Evolutionary conservation across 2,797 vertebrate species (phyloP), one percentile per base, ranked within the genome.

Genomic region (Mus spretus): DNA sequence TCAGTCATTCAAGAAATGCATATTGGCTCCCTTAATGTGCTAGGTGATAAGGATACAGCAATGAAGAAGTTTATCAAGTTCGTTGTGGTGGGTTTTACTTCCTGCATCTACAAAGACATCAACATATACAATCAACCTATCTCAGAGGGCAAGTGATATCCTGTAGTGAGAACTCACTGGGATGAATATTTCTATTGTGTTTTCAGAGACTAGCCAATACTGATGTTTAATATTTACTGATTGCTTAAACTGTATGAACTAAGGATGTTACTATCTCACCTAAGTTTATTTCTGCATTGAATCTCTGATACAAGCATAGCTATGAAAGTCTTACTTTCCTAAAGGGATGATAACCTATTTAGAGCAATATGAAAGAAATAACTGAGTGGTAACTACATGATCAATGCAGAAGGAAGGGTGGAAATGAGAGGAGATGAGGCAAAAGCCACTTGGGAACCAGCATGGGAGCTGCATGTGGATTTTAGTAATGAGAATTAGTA

Each of bases 1-100:
- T 85, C 31, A 74, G 31, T 93, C 31, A 61, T 47, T 95, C 81
- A 84, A 72, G 80, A 86, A 92, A 90, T 44, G 90, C 65, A 61
- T 44, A 88, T 50, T 37, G 1, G 63, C 24, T 94, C 15, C 2
- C 1, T 59, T 37, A 22, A 10, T 77, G 67, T 84, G 10, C 31
- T 34, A 55, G 11, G 26, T 47, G 63, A 82, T 70, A 86, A 91
- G 65, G 34, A 81, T 55, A 75, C 31, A 93, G 26, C 4, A 92
- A 20, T 22, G 28, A 88, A 79, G 10, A 90, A n/a, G 9, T 40
- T 89, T 88, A 85, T 15, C 6, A 94, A 84, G 28, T 84, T 78
- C 26, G 59, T 19, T 55, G 2, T 59, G 61, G 84, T 19, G 26
- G 59, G 91, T 72, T 93, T 74, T 72, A 67, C 19, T 88, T 93